A percentile compares a stretch with the other conserved stretches of the same genome.
These are phyloP conservation scores for Syrphus vitripennis DNA, from an alignment of 2,888 invertebrate genomes.

Conservation along the genomic window DNA sequence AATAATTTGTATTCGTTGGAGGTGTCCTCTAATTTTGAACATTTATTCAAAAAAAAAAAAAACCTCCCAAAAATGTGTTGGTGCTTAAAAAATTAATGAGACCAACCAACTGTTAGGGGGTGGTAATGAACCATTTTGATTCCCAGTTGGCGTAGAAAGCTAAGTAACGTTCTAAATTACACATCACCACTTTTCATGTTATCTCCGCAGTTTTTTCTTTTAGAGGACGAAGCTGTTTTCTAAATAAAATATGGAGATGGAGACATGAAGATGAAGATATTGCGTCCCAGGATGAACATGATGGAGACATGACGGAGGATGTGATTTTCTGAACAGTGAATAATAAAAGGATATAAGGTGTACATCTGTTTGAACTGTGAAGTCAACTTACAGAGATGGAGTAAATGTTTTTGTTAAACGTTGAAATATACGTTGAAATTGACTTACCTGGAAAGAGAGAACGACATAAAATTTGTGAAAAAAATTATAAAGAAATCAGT, in stretches of 20 bases:
- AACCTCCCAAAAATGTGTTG: background rate
- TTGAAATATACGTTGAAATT: background rate
- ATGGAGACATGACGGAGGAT: background rate
- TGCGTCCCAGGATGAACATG: background rate
- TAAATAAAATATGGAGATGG: slow-evolving; percentile 9
- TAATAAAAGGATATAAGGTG: background rate
- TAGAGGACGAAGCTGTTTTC: background rate
- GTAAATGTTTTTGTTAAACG: background rate
- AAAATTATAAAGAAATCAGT: no score
- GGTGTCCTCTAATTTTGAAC: background rate
- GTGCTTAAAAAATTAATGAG: slow-evolving; percentile 11
- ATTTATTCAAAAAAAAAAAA: no score
- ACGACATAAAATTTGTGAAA: no score
- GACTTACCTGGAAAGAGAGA: slow-evolving; percentile 10
- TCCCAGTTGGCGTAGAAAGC: background rate
- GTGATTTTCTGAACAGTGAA: background rate
- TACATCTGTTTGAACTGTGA: background rate
- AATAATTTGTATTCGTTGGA: background rate
- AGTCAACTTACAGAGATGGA: background rate
- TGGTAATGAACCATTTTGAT: slow-evolving; percentile 3
- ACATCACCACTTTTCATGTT: background rate
- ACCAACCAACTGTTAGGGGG: background rate
- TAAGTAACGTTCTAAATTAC: background rate
- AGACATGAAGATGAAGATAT: background rate
- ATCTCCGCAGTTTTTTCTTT: background rate